Conservation (phyloP, 1,140 invertebrate species). For the Scaptomyza hsui region DNA sequence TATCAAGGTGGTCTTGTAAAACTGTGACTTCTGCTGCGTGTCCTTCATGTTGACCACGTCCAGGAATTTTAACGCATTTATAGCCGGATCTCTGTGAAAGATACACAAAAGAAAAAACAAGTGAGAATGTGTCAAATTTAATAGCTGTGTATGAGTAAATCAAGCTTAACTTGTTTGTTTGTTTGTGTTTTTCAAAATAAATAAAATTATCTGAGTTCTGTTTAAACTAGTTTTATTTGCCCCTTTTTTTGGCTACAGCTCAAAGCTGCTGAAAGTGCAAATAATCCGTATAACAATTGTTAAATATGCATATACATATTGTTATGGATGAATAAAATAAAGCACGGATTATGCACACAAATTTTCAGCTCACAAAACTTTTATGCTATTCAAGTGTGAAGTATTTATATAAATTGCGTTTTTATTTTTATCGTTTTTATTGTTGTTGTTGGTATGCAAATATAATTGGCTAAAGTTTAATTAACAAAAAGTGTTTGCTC, state of each 20-base stretch:
- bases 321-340: conserved; percentile 24
- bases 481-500: conserved; percentile 75
- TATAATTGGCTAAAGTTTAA: conserved; percentile 68
- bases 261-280: conserved; percentile 1
- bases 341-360: conserved; percentile 11
- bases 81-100: conserved; percentile 91
- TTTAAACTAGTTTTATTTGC: background rate
- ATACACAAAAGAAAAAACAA: conserved; percentile 69
- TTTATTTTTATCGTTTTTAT: conserved; percentile 75
- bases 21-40: conserved; percentile 93
- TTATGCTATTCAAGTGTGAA: conserved; percentile 33
- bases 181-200: background rate
- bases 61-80: conserved; percentile 95
- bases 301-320: conserved; percentile 2
- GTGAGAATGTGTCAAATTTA: conserved; percentile 7
- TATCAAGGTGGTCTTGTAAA: conserved; percentile 93
- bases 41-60: conserved; percentile 97
- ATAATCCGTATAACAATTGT: conserved; percentile 33
- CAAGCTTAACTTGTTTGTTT: background rate
- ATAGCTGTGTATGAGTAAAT: background rate
- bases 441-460: conserved; percentile 70
- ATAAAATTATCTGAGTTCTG: background rate
- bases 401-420: conserved; percentile 60
- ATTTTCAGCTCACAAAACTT: conserved; percentile 26
- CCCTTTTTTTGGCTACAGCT: background rate